Percentiles rank a stretch among this genome's conserved stretches.
Evolutionary conservation across 2,113 vertebrate species (phyloP).

Genomic region (Bos javanicus): DNA sequence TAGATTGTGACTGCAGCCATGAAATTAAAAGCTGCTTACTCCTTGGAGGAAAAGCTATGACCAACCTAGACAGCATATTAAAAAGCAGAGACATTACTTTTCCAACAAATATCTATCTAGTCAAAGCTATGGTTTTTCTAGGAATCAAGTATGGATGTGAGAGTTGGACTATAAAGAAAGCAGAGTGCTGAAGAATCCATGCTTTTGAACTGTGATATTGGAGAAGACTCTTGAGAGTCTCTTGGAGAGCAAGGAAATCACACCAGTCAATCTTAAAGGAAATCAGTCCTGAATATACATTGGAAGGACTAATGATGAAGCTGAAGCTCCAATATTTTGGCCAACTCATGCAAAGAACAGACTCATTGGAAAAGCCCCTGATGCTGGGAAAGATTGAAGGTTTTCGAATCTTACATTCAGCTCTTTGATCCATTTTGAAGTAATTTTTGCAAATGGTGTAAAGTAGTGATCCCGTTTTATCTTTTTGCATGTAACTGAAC

Average conservation of each 20-base stretch:
- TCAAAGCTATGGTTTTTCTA: neutral
- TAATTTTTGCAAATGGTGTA: neutral
- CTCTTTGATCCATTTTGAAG: neutral
- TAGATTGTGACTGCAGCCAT: neutral
- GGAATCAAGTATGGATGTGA: neutral
- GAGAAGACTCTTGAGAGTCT: neutral
- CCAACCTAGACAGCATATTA: neutral
- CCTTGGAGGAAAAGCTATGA: neutral
- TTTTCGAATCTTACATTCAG: neutral
- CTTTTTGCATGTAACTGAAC: neutral
- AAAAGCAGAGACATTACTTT: neutral
- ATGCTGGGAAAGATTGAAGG: neutral
- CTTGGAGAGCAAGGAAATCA: neutral
- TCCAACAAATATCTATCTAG: neutral
- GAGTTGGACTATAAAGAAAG: neutral
- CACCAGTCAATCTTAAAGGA: neutral
- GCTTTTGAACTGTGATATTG: neutral
- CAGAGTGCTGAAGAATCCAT: neutral
- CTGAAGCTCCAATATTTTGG: neutral
- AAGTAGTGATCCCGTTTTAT: neutral
- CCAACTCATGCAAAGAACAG: neutral
- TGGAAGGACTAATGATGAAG: neutral
- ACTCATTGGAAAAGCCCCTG: neutral
- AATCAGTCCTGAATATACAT: neutral
- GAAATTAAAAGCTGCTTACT: neutral